Base-by-base conservation (phyloP, 2,113 vertebrate genomes). In the Neomonachus schauinslandi region DNA sequence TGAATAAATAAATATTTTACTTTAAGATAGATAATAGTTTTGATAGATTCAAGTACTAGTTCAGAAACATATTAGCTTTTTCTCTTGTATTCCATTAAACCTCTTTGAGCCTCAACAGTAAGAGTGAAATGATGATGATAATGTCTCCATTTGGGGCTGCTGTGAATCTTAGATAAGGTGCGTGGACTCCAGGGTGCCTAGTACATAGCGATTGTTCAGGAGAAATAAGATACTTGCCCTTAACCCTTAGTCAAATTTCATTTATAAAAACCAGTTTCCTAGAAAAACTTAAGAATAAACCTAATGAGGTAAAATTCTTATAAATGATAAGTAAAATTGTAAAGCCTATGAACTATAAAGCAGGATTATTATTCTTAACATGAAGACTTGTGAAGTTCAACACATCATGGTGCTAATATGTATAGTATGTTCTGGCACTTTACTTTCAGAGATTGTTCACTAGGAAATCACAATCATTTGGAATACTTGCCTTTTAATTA, bases 401-500 rank as follows among this genome's bases (percentile, higher is more conserved):
- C 5, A 94, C 6, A 63, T 72, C 22, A 5, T 11, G 18, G 7
- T 82, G 3, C 77, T 87, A 77, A 71, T 16, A 89, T 26, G 80
- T 28, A 72, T 3, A 24, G 12, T 79, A 46, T 39, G 3, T 67
- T 82, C 74, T 88, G 6, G 26, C 65, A 12, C 49, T 95, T 88
- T 65, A 59, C 26, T 89, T 89, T 79, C 67, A 79, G 57, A 76
- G 67, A 91, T 4, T 86, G 51, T 76, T 89, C 11, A 80, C 22
- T 22, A 15, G 28, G 26, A 61, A 96, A 72, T 76, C 42, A 53
- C 12, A 76, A 55, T 67, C 51, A 83, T 61, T 49, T 92, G 31
- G 16, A 92, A 96, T 87, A 24, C 11, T 22, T 89, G 86, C 12
- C 33, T 94, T 91, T 91, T 93, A 88, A 67, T 93, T 87, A 74